Base-by-base conservation (phyloP, 2,888 invertebrate genomes). In the Caenorhabditis panamensis region DNA sequence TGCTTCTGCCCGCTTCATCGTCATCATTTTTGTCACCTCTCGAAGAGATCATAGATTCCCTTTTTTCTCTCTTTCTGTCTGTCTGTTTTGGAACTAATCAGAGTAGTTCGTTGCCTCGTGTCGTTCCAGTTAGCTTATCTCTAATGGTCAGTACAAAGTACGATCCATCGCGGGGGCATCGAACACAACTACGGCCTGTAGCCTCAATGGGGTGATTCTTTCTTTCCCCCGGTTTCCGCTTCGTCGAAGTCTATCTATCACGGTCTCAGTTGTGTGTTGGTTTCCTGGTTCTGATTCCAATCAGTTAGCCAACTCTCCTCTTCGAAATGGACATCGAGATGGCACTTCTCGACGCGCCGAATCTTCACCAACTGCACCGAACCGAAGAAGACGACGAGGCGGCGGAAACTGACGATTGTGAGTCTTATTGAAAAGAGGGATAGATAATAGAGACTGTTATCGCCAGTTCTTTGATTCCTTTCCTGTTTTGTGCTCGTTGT, bases 131-230 rank as follows among this genome's bases (percentile, higher is more conserved):
- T 72, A 61, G 54, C 63, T 26, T 31, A 41, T 41, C 41, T 41
- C 13, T 41, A n/a, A n/a, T n/a, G n/a, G 9, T 13, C 31, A 72
- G 63, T 58, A 58, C 72, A 64, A 63, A 72, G 63, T 64, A 64
- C 58, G 47, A 18, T 41, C 8, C 41, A 16, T 16, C 41, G 28
- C n/a, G 22, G 51, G 63, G 72, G 24, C 63, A 64, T 58, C 58
- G 63, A 63, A 58, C 62, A 61, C 16, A 44, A 72, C 63, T 64
- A 72, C 56, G 41, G 5, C 3, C 13, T 56, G 63, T 72, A 64
- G 63, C 47, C 72, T 6, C 31, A 3, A 69, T 69, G 69, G 69
- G 69, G 69, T 69, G 61, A 69, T 69, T 41, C 53, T 20, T 24
- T 24, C 20, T n/a, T 26, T 16, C n/a, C n/a, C n/a, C n/a, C n/a